Evolutionary conservation across 2,888 invertebrate species (phyloP).

Genomic region (Mesorhabditis spiculigera): DNA sequence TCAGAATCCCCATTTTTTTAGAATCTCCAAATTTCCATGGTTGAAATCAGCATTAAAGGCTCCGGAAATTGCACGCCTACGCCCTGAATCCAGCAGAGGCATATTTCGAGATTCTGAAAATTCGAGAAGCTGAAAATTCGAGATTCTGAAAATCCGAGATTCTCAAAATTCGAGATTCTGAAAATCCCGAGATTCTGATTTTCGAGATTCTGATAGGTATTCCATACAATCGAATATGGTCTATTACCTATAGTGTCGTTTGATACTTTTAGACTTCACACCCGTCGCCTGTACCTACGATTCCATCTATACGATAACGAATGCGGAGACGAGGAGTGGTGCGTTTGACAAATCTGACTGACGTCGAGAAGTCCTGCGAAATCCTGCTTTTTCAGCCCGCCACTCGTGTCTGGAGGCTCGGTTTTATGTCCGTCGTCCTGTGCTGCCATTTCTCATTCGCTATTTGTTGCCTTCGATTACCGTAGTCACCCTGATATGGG

Average conservation of each 20-base stretch:
- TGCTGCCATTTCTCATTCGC: not conserved
- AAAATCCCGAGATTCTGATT: no score
- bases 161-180: no score
- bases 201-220: no score
- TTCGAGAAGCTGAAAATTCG: no score
- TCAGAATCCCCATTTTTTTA: no score
- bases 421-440: not conserved
- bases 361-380: not conserved
- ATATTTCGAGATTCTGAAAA: no score
- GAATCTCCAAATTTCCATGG: no score
- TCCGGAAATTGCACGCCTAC: no score
- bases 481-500: not conserved
- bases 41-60: no score
- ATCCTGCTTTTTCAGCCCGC: not conserved
- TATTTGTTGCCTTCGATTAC: not conserved
- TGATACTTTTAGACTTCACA: not conserved
- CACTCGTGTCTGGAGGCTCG: conserved; percentile 3
- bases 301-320: not conserved
- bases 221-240: no score
- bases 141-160: no score
- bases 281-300: not conserved
- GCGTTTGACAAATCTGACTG: not conserved
- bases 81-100: no score
- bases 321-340: not conserved
- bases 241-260: not conserved